A percentile compares a stretch with the other conserved stretches of the same genome.
These are phyloP conservation scores for Sebastolobus alascanus DNA, from an alignment of 2,797 vertebrate genomes.

Conservation along the genomic window DNA sequence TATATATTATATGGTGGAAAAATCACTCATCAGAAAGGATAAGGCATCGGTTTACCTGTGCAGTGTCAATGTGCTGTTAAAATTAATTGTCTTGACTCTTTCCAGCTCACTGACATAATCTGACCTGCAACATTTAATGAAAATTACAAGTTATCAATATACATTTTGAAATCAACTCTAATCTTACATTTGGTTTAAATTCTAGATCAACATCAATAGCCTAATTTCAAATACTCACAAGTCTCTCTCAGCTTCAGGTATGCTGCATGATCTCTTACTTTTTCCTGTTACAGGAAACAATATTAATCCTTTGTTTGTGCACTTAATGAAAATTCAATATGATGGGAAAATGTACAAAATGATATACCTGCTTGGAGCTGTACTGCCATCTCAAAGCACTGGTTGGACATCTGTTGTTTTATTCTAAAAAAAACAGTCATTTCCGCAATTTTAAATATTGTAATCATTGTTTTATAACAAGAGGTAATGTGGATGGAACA, in stretches of 20 bases:
- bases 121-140: conserved; percentile 66
- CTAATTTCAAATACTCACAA: conserved; percentile 73
- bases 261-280: conserved; percentile 69
- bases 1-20: not conserved
- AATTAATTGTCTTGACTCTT: conserved; percentile 72
- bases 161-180: not conserved
- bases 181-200: conserved; percentile 1
- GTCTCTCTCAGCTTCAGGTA: conserved; percentile 75
- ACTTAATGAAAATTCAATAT: not conserved
- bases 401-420: conserved; percentile 84
- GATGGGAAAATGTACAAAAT: not conserved
- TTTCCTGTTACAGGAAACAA: conserved; percentile 66
- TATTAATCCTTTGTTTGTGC: conserved; percentile 1
- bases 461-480: not conserved
- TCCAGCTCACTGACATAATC: conserved; percentile 80
- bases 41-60: conserved; percentile 75
- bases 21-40: not conserved
- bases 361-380: conserved; percentile 79
- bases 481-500: not conserved
- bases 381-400: conserved; percentile 86
- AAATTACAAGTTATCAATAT: not conserved
- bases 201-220: not conserved
- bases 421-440: conserved; percentile 73
- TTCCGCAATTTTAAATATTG: not conserved
- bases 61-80: conserved; percentile 79